Evolutionary conservation across 2,888 invertebrate species (phyloP).

Genomic region (Cataglyphis albicans): DNA sequence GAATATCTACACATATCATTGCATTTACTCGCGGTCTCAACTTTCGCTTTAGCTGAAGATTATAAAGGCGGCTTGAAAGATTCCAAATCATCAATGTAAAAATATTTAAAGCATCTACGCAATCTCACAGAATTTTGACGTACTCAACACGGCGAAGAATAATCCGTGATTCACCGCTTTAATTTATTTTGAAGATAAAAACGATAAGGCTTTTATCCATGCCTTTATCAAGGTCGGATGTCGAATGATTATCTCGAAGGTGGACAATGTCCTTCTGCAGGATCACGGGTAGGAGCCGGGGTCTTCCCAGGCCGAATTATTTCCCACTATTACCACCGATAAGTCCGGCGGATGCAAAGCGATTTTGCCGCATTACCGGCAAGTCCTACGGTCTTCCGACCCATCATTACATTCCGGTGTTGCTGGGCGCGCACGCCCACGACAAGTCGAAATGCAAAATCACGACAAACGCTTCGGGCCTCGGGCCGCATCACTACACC

Average conservation of each 20-base stretch:
- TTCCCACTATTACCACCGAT: slow-evolving; percentile 93
- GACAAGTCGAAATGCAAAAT: slow-evolving; percentile 88
- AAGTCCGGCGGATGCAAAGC: slow-evolving; percentile 93
- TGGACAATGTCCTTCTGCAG: slow-evolving; percentile 91
- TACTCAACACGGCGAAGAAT: neutral
- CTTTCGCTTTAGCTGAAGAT: neutral
- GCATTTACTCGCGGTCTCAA: neutral
- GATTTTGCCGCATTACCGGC: slow-evolving; percentile 93
- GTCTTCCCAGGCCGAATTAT: slow-evolving; percentile 93
- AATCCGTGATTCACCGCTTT: neutral
- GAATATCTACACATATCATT: neutral
- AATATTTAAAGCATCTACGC: neutral
- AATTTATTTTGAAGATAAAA: neutral
- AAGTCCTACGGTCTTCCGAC: slow-evolving; percentile 91
- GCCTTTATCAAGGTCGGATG: neutral
- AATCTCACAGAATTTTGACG: neutral
- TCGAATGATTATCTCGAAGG: slow-evolving; percentile 24
- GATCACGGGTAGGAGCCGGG: slow-evolving; percentile 93
- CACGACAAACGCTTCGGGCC: slow-evolving; percentile 88
- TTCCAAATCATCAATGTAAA: neutral
- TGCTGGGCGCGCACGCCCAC: slow-evolving; percentile 87
- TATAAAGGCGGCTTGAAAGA: neutral
- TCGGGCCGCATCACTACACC: slow-evolving; percentile 88
- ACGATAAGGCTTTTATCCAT: neutral
- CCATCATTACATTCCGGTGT: slow-evolving; percentile 93